These are phyloP conservation scores for Ctenopoma multispine DNA, from an alignment of 2,797 vertebrate species.

Conservation along the genomic window DNA sequence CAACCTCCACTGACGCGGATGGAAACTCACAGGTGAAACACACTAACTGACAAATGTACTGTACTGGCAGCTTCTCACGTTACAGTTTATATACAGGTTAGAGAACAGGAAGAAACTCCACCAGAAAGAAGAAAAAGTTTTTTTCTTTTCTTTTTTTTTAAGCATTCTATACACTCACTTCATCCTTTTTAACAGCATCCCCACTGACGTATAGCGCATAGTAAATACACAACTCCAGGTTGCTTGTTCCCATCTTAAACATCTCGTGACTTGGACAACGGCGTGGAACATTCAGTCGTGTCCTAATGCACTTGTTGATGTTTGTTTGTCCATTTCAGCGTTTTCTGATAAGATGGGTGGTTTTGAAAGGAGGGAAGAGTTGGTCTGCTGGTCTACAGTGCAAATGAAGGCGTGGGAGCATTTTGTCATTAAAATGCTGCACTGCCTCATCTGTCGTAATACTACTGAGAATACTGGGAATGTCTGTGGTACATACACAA, in stretches of 20 bases:
- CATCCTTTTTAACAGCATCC: constrained; percentile 43
- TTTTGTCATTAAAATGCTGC: neutral
- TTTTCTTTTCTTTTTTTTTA: constrained; percentile 44
- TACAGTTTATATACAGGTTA: constrained; percentile 84
- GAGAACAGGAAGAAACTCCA: constrained; percentile 71
- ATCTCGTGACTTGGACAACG: constrained; percentile 64
- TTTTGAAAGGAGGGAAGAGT: constrained; percentile 39
- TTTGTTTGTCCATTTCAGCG: constrained; percentile 50
- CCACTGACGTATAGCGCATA: constrained; percentile 54
- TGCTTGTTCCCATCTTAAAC: constrained; percentile 46
- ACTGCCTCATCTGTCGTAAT: constrained; percentile 17
- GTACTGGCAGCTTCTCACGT: constrained; percentile 82
- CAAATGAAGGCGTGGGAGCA: constrained; percentile 41
- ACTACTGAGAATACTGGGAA: constrained; percentile 27
- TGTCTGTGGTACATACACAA: constrained; percentile 10
- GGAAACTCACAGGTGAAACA: constrained; percentile 75
- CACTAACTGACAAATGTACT: constrained; percentile 77
- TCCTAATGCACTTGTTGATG: constrained; percentile 79
- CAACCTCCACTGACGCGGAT: constrained; percentile 66
- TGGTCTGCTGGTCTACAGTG: constrained; percentile 63
- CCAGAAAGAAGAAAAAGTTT: constrained; percentile 64
- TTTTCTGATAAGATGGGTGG: constrained; percentile 59
- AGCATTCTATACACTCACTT: constrained; percentile 60
- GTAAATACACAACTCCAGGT: constrained; percentile 64
- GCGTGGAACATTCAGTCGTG: constrained; percentile 75